Base-by-base conservation (phyloP, 2,797 vertebrate genomes). In the Tadarida brasiliensis region DNA sequence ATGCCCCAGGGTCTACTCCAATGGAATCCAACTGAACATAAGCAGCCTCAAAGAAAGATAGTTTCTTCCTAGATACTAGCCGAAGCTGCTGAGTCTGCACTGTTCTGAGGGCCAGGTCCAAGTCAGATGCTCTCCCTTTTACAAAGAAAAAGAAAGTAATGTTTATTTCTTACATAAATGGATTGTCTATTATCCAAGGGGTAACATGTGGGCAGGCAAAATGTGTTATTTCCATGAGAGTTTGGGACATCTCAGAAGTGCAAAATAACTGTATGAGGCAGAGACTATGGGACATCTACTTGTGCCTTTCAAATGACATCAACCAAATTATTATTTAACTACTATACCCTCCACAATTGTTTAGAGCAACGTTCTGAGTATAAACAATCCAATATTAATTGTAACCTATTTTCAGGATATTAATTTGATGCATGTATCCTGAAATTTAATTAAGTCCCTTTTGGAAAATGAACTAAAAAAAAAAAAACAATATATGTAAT, bases 361-460 rank as follows among this genome's bases (percentile, higher is more conserved):
- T 96, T 56, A 89, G 35, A 93, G 7, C 57, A 84, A 68, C 10
- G 85, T 57, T 71, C 19, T 51, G 11, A 65, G 8, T 68, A 35
- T 88, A 35, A 91, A 22, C 77, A 91, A 33, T 15, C 33, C 49
- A 88, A 22, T 77, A 91, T 56, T 28, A 83, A 51, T 81, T 77
- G 7, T 33, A 67, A 90, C 3, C 28, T 33, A 78, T 71, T 44
- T 84, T 90, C 68, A 90, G 35, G 2, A 22, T 92, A 84, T 84
- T 70, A 76, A 78, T 80, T 94, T 95, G 49, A 92, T 92, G 9
- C 7, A 85, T 51, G 26, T 44, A 51, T 39, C 19, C 28, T 94
- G 26, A 33, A 59, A 92, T 87, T 89, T 93, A 76, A 91, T 85
- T 87, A 84, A 47, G 30, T 70, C 7, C 24, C 5, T 65, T 57